Conservation (phyloP, 2,888 invertebrate genomes). For the Sarcophaga rosellei region DNA sequence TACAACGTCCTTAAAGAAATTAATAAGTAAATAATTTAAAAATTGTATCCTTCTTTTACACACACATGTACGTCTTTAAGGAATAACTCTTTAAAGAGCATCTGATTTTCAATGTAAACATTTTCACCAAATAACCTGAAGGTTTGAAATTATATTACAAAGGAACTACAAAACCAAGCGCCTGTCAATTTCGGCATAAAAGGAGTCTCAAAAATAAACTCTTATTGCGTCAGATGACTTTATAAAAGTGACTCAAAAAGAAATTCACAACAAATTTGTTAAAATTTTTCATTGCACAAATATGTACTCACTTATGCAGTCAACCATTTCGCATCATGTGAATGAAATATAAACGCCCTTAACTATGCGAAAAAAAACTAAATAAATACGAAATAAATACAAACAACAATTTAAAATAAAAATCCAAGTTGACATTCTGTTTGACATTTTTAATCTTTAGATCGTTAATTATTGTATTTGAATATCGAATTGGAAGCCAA, state of each 20-base stretch:
- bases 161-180: not conserved
- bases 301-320: not conserved
- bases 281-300: not conserved
- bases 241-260: not conserved
- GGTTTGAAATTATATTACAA: too few relatives aligned
- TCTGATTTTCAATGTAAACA: too few relatives aligned
- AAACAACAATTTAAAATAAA: slow-evolving; percentile 46
- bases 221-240: slow-evolving; percentile 6
- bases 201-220: slow-evolving; percentile 31
- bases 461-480: slow-evolving; percentile 79
- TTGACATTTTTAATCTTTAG: slow-evolving; percentile 80
- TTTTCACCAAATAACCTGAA: too few relatives aligned
- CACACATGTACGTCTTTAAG: too few relatives aligned
- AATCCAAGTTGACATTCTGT: slow-evolving; percentile 78
- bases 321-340: not conserved
- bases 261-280: slow-evolving; percentile 1
- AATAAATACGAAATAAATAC: slow-evolving; percentile 53
- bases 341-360: slow-evolving; percentile 27
- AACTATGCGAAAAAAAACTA: slow-evolving; percentile 10
- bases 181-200: slow-evolving; percentile 34
- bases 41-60: too few relatives aligned
- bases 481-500: slow-evolving; percentile 75
- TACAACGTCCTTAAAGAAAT: too few relatives aligned
- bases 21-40: too few relatives aligned
- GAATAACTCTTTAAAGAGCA: too few relatives aligned